Base-by-base conservation (phyloP, 2,888 invertebrate species). In the Spatulosminthurus flaviceps region DNA sequence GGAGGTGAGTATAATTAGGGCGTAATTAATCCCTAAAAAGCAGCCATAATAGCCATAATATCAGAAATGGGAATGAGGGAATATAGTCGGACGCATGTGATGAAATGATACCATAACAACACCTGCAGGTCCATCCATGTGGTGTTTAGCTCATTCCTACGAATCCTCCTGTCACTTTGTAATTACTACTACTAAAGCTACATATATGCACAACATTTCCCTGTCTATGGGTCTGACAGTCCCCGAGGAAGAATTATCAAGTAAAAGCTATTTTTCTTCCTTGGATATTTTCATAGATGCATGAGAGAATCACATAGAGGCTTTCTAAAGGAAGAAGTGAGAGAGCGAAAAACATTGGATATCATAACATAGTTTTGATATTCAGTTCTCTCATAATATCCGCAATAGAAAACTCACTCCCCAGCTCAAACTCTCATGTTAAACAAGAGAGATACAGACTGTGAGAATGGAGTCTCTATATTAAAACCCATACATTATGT, bases 1-100 rank as follows among this genome's bases (percentile, higher is more conserved):
- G 34, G 4, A 34, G 34, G 34, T 34, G 34, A 34, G 5, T 34
- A 9, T 51, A 13, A 51, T 51, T 51, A 51, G 51, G n/a, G n/a
- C n/a, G 51, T 51, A 51, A 51, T 51, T 51, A 51, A 51, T 51
- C 51, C 51, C 51, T n/a, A 19, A 13, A 51, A 51, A 51, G 51
- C 51, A 13, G 5, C n/a, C 51, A 51, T 51, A 51, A 51, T n/a
- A n/a, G 5, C 19, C 5, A n/a, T n/a, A n/a, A n/a, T n/a, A n/a
- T n/a, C n/a, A n/a, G n/a, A 2, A 16, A 51, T 51, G 51, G 51
- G 51, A 19, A 51, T 19, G 51, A 2, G 16, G 16, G n/a, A n/a
- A n/a, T n/a, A 51, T 19, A 13, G 7, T 51, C 2, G 51, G n/a
- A 51, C 16, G 16, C 51, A 51, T 51, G 51, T 1, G 51, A 51